Conservation (phyloP, 2,113 vertebrate species). For the Jacana jacana region DNA sequence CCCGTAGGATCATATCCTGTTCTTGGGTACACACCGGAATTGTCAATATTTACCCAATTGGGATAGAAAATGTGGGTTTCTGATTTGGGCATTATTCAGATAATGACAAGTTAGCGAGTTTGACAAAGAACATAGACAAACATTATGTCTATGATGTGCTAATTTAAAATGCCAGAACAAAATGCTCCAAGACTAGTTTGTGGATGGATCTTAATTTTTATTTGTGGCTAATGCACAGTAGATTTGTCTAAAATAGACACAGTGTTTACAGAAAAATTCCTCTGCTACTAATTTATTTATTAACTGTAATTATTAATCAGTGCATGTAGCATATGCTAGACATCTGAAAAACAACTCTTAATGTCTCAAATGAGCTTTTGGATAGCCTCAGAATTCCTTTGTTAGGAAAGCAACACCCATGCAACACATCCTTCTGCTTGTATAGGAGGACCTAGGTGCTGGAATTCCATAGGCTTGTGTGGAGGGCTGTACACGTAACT, state of each 20-base stretch:
- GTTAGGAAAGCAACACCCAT: neutral
- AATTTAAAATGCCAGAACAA: neutral
- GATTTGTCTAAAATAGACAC: neutral
- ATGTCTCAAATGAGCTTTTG: neutral
- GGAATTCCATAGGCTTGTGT: neutral
- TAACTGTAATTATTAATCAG: neutral
- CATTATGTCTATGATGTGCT: neutral
- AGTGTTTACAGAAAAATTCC: neutral
- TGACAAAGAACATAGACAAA: neutral
- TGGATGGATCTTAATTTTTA: neutral
- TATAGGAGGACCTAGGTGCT: neutral
- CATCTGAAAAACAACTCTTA: neutral
- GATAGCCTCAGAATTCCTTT: neutral
- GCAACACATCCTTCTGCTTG: neutral
- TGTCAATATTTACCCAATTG: neutral
- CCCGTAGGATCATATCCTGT: slow-evolving; percentile 1
- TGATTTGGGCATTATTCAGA: neutral
- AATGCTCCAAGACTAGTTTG: neutral
- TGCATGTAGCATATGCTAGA: neutral
- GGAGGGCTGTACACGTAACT: neutral
- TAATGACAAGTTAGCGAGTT: neutral
- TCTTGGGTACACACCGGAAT: neutral
- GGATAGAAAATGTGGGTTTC: neutral
- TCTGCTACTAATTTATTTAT: neutral
- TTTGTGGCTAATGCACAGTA: neutral